Conservation (phyloP, 92 coral and sea anemone genomes). For the Palythoa grandiflora region DNA sequence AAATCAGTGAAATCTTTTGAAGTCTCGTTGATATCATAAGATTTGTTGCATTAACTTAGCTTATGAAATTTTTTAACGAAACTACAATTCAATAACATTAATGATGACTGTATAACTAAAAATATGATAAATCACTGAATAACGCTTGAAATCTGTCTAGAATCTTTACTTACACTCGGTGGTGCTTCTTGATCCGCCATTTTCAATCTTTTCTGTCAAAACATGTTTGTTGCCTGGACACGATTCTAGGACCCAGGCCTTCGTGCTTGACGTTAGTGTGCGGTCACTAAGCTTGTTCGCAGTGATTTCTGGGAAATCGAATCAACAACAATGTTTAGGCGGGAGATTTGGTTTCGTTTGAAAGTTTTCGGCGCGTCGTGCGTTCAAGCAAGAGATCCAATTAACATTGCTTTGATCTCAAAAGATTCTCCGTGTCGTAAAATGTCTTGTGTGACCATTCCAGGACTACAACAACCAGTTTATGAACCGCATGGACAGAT, state of each 20-base stretch:
- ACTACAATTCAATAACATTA: neutral
- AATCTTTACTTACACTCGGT: constrained; percentile 33
- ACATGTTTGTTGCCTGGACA: constrained; percentile 54
- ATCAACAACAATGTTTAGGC: constrained; percentile 73
- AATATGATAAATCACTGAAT: neutral
- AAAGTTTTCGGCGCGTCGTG: constrained; percentile 75
- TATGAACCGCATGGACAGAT: constrained; percentile 82
- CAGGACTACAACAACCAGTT: constrained; percentile 73
- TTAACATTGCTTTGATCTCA: constrained; percentile 37
- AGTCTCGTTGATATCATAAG: too few species aligned
- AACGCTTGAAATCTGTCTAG: neutral
- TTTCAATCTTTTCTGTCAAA: constrained; percentile 33
- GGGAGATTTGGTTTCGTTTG: constrained; percentile 70
- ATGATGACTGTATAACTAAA: neutral
- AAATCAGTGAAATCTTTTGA: too few species aligned
- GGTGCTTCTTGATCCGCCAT: constrained; percentile 77
- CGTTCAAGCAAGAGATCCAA: constrained; percentile 31
- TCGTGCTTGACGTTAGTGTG: neutral
- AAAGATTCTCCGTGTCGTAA: constrained; percentile 54
- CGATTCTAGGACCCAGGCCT: constrained; percentile 23
- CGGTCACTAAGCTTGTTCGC: constrained; percentile 25
- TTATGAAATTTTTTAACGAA: neutral
- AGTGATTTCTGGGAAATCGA: constrained; percentile 27
- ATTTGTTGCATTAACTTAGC: neutral
- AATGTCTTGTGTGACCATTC: constrained; percentile 94